A percentile compares a stretch with the other conserved stretches of the same genome.
phyloP scores from a whole-genome alignment of 1,140 invertebrate genomes.

The Arion vulgaris region DNA sequence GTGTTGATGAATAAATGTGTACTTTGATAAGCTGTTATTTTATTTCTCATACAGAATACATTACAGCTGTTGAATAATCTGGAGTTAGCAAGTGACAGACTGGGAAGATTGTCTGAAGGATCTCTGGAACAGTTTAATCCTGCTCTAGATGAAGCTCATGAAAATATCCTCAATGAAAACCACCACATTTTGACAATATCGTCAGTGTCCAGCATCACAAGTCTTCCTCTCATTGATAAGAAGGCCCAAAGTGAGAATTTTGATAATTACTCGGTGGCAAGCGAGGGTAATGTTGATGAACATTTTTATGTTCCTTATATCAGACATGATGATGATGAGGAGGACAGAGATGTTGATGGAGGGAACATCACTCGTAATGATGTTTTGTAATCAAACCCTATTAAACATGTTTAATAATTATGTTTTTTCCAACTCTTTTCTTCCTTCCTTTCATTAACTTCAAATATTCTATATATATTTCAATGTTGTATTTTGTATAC shows the following conservation, averaged over 20 bases:
- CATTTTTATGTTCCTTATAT: not conserved
- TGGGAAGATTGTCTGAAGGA: not conserved
- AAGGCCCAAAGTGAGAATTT: not conserved
- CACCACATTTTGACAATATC: not conserved
- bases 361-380: not conserved
- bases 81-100: slow-evolving; percentile 20
- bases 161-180: not conserved
- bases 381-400: not conserved
- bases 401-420: not conserved
- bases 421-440: not conserved
- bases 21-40: no score
- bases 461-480: no score
- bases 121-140: not conserved
- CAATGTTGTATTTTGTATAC: no score
- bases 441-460: no score
- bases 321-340: not conserved
- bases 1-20: no score
- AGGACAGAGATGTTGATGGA: not conserved
- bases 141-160: not conserved
- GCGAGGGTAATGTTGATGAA: not conserved
- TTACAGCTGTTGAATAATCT: slow-evolving; percentile 8
- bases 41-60: slow-evolving; percentile 25
- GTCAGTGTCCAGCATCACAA: not conserved
- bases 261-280: not conserved
- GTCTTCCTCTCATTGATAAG: not conserved